Evolutionary conservation across 2,888 invertebrate species (phyloP).

Genomic region (Yponomeuta malinellus): DNA sequence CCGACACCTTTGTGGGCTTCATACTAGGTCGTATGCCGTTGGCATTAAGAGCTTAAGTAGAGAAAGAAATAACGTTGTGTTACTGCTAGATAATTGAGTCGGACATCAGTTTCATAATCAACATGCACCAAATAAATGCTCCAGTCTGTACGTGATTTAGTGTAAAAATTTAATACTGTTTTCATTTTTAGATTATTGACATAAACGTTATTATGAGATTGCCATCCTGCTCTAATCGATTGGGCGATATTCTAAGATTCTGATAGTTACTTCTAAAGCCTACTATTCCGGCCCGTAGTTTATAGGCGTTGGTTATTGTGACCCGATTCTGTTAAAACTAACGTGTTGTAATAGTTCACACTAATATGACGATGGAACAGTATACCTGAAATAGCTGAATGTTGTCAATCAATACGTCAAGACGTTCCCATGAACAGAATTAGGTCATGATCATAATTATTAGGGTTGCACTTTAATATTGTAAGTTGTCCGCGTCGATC

Average conservation of each 20-base stretch:
- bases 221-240: not conserved
- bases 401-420: not conserved
- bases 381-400: not conserved
- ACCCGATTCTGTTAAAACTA: not conserved
- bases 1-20: too few relatives aligned
- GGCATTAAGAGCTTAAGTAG: too few relatives aligned
- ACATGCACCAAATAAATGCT: not conserved
- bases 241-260: not conserved
- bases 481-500: conserved; percentile 17
- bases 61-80: too few relatives aligned
- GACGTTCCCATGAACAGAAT: not conserved
- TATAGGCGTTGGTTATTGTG: not conserved
- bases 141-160: not conserved
- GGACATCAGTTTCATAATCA: not conserved
- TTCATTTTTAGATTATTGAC: not conserved
- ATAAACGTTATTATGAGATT: not conserved
- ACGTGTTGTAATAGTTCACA: not conserved
- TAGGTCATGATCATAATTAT: not conserved
- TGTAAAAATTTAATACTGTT: not conserved
- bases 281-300: conserved; percentile 1
- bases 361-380: not conserved
- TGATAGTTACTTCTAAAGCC: not conserved
- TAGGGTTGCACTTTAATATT: not conserved
- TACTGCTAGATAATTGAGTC: too few relatives aligned
- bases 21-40: too few relatives aligned